Evolutionary conservation across 2,113 vertebrate genomes (phyloP).

Genomic region (Myotis yumanensis): DNA sequence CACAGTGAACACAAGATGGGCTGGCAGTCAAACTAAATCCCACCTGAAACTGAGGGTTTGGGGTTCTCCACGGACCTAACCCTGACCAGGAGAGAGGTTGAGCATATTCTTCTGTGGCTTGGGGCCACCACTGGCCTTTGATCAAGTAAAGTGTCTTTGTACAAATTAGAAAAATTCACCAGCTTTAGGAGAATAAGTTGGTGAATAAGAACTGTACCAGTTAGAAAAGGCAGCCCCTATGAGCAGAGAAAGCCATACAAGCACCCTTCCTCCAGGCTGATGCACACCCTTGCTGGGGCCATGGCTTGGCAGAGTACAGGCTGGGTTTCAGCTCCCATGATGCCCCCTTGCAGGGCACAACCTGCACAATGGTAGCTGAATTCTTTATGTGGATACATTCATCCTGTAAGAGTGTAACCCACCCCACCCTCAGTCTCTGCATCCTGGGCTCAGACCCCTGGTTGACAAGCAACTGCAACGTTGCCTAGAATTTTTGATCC

Average conservation of each 20-base stretch:
- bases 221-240: not conserved
- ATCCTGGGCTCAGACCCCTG: not conserved
- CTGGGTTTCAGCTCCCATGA: not conserved
- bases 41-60: not conserved
- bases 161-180: not conserved
- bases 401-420: not conserved
- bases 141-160: not conserved
- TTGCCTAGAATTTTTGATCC: not conserved
- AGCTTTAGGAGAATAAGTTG: not conserved
- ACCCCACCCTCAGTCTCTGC: not conserved
- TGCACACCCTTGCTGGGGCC: not conserved
- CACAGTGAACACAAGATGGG: too few species aligned
- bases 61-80: not conserved
- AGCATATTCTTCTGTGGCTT: not conserved
- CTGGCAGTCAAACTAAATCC: not conserved
- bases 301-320: rapidly evolving
- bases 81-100: not conserved
- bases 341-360: not conserved
- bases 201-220: not conserved
- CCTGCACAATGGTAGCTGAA: too few species aligned
- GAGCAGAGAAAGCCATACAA: not conserved
- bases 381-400: not conserved
- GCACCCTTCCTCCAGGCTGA: not conserved
- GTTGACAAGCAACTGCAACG: not conserved
- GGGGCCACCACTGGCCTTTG: not conserved